Conservation (phyloP, 1,140 invertebrate genomes). For the Heliconius eleuchia region DNA sequence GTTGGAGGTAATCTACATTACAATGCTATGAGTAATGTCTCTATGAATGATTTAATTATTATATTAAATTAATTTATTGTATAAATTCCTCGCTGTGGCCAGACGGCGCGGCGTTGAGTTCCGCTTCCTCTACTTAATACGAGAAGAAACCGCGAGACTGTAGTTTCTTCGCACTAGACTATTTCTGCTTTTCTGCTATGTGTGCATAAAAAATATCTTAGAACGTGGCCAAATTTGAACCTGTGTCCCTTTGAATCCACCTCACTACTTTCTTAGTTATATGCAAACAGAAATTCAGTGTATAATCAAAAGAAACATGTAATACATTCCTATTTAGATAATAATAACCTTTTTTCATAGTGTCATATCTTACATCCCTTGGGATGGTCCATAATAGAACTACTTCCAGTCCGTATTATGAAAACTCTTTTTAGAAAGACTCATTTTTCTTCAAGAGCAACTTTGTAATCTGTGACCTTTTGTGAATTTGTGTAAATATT, state of each 20-base stretch:
- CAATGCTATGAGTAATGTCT: background rate
- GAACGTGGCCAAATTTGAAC: too few species aligned
- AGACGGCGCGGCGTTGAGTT: background rate
- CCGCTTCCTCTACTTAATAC: too few species aligned
- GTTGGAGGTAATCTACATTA: constrained; percentile 2
- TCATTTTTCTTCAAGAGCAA: background rate
- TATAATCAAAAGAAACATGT: constrained; percentile 3
- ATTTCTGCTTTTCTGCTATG: too few species aligned
- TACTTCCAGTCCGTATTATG: background rate
- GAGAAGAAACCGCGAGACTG: background rate
- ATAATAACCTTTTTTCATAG: background rate
- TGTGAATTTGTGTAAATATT: background rate
- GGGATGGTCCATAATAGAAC: background rate
- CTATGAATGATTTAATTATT: background rate
- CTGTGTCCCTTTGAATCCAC: too few species aligned
- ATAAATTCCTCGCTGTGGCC: too few species aligned
- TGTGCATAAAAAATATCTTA: too few species aligned
- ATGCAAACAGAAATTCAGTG: too few species aligned
- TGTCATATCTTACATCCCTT: background rate
- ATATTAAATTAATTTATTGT: too few species aligned
- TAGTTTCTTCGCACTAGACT: background rate
- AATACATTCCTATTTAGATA: background rate
- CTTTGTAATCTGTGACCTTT: background rate
- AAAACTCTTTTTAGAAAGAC: background rate
- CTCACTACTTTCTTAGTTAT: too few species aligned